Conservation (phyloP, 2,113 vertebrate genomes). For the Variabilichromis moorii region DNA sequence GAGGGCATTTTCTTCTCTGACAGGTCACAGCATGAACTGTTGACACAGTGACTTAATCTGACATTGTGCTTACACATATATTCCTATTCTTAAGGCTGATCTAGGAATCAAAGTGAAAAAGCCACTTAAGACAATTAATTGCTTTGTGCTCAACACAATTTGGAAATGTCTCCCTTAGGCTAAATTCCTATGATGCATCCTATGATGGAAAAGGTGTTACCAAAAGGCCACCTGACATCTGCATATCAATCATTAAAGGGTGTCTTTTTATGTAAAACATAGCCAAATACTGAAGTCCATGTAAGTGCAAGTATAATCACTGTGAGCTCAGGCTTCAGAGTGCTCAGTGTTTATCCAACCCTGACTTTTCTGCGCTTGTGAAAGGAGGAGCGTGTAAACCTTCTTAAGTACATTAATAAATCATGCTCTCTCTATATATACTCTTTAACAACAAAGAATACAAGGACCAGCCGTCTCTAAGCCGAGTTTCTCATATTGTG, state of each 20-base stretch:
- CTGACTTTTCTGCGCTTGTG: accelerated
- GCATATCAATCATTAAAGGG: not conserved
- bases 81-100: not conserved
- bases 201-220: not conserved
- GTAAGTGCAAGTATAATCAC: not conserved
- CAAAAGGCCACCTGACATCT: accelerated
- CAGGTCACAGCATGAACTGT: not conserved
- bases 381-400: not conserved
- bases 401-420: not conserved
- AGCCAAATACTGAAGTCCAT: accelerated
- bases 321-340: not conserved
- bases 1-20: not conserved
- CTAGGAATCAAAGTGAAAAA: not conserved
- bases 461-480: not conserved
- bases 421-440: not conserved
- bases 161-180: not conserved
- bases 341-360: not conserved
- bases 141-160: not conserved
- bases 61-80: not conserved
- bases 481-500: accelerated
- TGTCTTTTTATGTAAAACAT: not conserved
- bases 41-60: not conserved
- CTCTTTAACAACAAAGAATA: not conserved
- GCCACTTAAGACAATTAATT: not conserved
- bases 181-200: not conserved